Evolutionary conservation across 2,113 vertebrate species (phyloP), one percentile per base, ranked within the genome.

Genomic region (Gymnobelideus leadbeateri): DNA sequence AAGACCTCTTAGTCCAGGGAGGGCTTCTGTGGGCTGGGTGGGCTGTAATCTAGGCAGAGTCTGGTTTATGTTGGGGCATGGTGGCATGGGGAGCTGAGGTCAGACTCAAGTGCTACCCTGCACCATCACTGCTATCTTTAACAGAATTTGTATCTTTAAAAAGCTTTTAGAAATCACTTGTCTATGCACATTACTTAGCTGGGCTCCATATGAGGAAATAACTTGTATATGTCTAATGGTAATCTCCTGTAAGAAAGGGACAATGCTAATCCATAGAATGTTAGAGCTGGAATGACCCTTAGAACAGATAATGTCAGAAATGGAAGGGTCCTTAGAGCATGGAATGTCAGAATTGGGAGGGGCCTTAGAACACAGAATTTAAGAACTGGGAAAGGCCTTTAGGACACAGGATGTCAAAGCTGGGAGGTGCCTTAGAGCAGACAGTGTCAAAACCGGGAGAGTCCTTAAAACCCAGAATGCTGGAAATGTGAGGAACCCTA

Each of bases 401-500:
- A 16, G 68, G n/a, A 77, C 37, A 21, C 3, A n/a, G 1, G 37
- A n/a, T 77, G 68, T n/a, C 16, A 77, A 37, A 77, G 68, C 9
- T 61, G 57, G 57, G 2, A 61, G 28, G 26, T 0, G 2, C 1
- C 37, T 77, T 77, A 77, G 68, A 77, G 7, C 5, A 77, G 14
- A 77, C 11, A 43, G 21, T 77, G 31, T 68, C 37, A 68, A 4
- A n/a, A 4, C 14, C n/a, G 37, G 37, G 37, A 77, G 16, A 37
- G 12, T 0, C 16, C 14, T 77, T 16, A n/a, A 12, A 37, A 68
- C 31, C 16, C 14, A 68, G 31, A 37, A 68, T n/a, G 31, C 6
- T 4, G n/a, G 61, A 37, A 9, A 3, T 6, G 1, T 0, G 37
- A 68, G 37, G 37, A 1, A 1, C 14, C 31, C n/a, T n/a, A n/a